A percentile compares a stretch with the other conserved stretches of the same genome.
Conservation (phyloP, 2,797 vertebrate genomes). For the Cyprinella venusta region DNA sequence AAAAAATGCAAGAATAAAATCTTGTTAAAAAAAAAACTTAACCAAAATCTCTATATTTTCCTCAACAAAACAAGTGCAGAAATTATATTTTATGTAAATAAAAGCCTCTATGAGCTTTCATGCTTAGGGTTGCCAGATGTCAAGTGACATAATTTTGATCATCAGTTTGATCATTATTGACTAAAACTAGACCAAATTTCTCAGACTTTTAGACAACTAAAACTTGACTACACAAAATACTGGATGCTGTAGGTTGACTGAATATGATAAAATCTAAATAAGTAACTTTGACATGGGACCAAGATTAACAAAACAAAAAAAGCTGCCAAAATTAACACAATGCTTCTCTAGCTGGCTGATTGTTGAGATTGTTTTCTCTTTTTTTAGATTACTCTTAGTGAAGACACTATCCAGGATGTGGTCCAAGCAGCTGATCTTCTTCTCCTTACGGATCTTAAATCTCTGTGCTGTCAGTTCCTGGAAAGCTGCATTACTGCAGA, state of each 20-base stretch:
- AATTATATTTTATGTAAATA: not conserved
- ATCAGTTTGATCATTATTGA: not conserved
- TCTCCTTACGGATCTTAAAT: conserved; percentile 94
- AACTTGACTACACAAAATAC: not conserved
- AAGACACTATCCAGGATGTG: conserved; percentile 98
- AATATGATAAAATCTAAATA: not conserved
- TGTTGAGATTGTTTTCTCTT: not conserved
- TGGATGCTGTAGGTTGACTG: not conserved
- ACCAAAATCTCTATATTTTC: too few relatives aligned
- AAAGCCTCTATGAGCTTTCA: not conserved
- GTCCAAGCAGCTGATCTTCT: conserved; percentile 96
- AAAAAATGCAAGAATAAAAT: too few relatives aligned
- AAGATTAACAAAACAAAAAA: not conserved
- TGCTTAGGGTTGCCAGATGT: not conserved
- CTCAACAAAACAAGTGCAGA: not conserved
- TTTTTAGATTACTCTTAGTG: conserved; percentile 88
- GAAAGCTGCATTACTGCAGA: conserved; percentile 96
- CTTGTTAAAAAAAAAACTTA: too few relatives aligned
- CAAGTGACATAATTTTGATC: not conserved
- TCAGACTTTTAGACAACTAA: not conserved
- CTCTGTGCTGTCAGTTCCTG: conserved; percentile 95
- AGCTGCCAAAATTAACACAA: not conserved
- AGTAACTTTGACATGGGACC: not conserved
- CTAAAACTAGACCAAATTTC: not conserved
- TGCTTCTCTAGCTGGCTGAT: not conserved